Conservation (phyloP, 2,113 vertebrate genomes). For the Callionymus lyra region DNA sequence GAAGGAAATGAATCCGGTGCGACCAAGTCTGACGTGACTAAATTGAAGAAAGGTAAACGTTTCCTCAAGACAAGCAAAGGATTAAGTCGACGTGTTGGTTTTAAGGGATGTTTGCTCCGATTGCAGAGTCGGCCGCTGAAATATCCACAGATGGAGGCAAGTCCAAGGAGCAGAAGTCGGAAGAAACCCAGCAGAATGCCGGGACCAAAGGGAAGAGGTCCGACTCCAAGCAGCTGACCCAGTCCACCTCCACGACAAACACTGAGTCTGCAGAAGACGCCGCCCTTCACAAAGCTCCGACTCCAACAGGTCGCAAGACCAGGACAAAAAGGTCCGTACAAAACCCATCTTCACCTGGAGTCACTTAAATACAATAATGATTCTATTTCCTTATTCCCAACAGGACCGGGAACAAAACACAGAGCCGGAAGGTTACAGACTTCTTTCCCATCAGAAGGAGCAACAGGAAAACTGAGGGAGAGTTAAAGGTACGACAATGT, state of each 20-base stretch:
- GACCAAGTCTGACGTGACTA: slow-evolving; percentile 53
- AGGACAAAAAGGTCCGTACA: slow-evolving; percentile 73
- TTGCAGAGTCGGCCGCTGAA: slow-evolving; percentile 27
- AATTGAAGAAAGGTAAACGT: slow-evolving; percentile 67
- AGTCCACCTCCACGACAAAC: background rate
- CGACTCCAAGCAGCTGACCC: slow-evolving; percentile 21
- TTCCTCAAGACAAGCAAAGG: background rate
- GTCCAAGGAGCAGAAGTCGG: slow-evolving; percentile 66
- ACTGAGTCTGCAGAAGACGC: slow-evolving; percentile 17
- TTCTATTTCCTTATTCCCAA: slow-evolving; percentile 5
- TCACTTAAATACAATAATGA: background rate
- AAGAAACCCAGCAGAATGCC: slow-evolving; percentile 14
- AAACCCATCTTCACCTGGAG: background rate
- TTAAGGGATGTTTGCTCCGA: background rate
- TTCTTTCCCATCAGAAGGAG: slow-evolving; percentile 88
- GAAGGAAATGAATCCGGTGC: slow-evolving; percentile 73
- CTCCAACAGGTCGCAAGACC: slow-evolving; percentile 49
- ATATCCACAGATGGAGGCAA: slow-evolving; percentile 36
- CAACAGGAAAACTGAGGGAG: slow-evolving; percentile 83
- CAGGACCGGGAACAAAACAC: slow-evolving; percentile 73
- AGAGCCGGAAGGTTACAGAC: slow-evolving; percentile 88
- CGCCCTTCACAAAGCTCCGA: slow-evolving; percentile 37
- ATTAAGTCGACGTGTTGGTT: background rate
- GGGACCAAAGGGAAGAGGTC: slow-evolving; percentile 10
- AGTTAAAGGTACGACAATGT: slow-evolving; percentile 73